Evolutionary conservation across 2,888 invertebrate genomes (phyloP), one percentile per base, ranked within the genome.

Genomic region (Antitype chi): DNA sequence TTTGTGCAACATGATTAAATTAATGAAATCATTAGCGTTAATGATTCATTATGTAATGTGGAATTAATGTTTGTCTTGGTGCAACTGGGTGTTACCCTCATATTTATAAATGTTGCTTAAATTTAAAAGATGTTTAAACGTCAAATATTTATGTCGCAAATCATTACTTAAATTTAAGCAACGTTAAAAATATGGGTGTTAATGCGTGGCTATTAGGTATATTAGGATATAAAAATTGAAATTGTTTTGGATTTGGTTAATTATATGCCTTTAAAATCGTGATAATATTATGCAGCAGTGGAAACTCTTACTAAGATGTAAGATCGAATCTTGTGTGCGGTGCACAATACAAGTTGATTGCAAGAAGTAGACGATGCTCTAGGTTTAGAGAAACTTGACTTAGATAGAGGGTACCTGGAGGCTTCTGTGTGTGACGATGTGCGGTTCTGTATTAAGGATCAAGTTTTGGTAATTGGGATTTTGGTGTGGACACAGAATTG

Each of bases 321-420:
- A 74, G 70, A 85, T 85, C 52, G 59, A 68, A 76, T 80, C 70
- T 74, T 25, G 55, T 8, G 55, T 38, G 15, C 15, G 38, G 38
- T 57, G 25, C 57, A 85, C 85, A 82, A 82, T 82, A 73, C 67
- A 6, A 49, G 57, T 67, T 82, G 82, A 82, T 82, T 82, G 81
- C 85, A 28, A 32, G 64, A 11, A 28, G 53, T 43, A 23, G 23
- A 47, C 28, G 38, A 49, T 49, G 17, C 60, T 53, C 20, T 20
- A 15, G 28, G 28, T 28, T 17, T n/a, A 23, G 49, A 69, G 66
- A 53, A 74, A 78, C 72, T 78, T 62, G 84, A 59, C 57, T 49
- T 63, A 25, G 32, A 66, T 38, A 0, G 32, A 78, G 53, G 28
- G 52, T 32, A 53, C 74, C 80, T 53, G 57, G 3, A 57, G 62